These are phyloP conservation scores for Ptilodon capucinus DNA, from an alignment of 2,888 invertebrate species.

Conservation along the genomic window DNA sequence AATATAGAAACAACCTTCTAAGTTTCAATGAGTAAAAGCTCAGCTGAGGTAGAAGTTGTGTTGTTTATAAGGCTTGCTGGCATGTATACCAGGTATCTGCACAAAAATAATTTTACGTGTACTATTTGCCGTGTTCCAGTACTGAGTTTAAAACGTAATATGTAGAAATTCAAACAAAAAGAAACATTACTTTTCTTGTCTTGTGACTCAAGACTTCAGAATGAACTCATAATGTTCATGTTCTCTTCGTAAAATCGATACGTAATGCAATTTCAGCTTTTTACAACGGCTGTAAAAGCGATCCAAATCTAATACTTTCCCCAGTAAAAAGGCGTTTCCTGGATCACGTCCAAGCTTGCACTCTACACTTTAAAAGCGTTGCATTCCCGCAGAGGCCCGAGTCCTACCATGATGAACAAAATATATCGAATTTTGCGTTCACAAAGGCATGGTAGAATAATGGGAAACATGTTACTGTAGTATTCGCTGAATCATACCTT, in stretches of 20 bases:
- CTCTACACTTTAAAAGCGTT: conserved; percentile 25
- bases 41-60: conserved; percentile 19
- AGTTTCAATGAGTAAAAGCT: conserved; percentile 20
- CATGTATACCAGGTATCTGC: background rate
- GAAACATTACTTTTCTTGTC: too few species aligned
- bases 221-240: background rate
- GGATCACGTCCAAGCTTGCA: conserved; percentile 47
- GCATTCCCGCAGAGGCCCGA: conserved; percentile 11
- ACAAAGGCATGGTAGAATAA: background rate
- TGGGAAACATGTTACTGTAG: background rate
- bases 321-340: conserved; percentile 34
- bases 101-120: background rate
- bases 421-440: conserved; percentile 3
- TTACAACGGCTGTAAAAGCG: conserved; percentile 1
- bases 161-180: too few species aligned
- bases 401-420: conserved; percentile 6
- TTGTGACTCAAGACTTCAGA: too few species aligned
- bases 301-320: conserved; percentile 41
- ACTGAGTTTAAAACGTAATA: too few species aligned
- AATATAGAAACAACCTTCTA: conserved; percentile 29
- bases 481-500: background rate
- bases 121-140: too few species aligned
- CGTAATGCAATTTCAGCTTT: background rate
- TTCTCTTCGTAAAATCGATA: background rate
- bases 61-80: background rate